Percentiles rank a stretch among this genome's conserved stretches.
phyloP scores from a whole-genome alignment of 1,140 invertebrate species.

The Macrobrachium rosenbergii region DNA sequence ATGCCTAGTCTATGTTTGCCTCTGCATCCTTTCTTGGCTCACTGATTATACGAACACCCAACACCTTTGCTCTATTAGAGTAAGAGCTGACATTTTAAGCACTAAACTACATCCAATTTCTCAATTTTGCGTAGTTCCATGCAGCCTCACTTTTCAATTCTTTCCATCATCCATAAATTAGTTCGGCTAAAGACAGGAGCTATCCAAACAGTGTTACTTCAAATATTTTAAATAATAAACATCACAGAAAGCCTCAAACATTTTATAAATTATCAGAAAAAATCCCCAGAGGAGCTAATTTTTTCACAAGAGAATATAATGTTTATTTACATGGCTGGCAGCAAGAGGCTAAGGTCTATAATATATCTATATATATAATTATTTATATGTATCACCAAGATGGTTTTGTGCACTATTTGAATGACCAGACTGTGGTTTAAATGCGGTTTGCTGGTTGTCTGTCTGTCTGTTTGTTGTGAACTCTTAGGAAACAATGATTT shows the following conservation, averaged over 20 bases:
- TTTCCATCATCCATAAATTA: too few relatives aligned
- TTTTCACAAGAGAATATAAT: conserved; percentile 33
- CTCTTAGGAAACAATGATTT: conserved; percentile 58
- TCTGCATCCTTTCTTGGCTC: too few relatives aligned
- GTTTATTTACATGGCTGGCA: conserved; percentile 18
- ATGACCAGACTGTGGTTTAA: conserved; percentile 38
- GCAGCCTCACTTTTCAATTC: too few relatives aligned
- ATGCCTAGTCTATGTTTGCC: too few relatives aligned
- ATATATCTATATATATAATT: too few relatives aligned
- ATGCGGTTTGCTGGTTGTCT: conserved; percentile 24
- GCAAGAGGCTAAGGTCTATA: conserved; percentile 25
- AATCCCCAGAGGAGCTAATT: conserved; percentile 12
- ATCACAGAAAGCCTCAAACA: conserved; percentile 56
- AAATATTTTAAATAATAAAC: conserved; percentile 17
- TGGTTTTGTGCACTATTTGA: conserved; percentile 43
- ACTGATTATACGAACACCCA: too few relatives aligned
- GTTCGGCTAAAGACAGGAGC: too few relatives aligned
- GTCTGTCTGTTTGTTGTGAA: conserved; percentile 36
- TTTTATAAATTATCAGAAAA: conserved; percentile 15
- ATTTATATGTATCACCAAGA: conserved; percentile 27
- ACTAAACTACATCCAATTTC: too few relatives aligned
- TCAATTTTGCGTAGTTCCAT: too few relatives aligned
- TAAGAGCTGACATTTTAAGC: too few relatives aligned
- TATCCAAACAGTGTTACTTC: conserved; percentile 1
- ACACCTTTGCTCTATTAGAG: too few relatives aligned